phyloP scores from a whole-genome alignment of 2,797 vertebrate genomes.

The Danio albolineatus region DNA sequence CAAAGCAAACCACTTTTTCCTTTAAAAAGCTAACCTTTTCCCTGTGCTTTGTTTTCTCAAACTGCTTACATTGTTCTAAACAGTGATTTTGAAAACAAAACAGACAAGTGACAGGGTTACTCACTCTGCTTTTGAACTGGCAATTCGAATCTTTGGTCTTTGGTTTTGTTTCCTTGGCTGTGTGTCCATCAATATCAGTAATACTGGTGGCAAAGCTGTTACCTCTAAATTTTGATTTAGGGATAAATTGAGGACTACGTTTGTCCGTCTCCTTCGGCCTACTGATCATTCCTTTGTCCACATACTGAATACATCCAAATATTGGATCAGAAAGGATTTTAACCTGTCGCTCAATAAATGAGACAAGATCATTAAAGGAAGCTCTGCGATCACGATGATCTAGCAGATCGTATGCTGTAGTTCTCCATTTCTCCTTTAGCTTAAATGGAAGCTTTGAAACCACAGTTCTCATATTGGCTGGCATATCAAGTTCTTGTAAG shows the following conservation, averaged over 20 bases:
- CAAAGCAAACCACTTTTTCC: too few species aligned
- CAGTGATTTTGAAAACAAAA: neutral
- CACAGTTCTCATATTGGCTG: slow-evolving; percentile 19
- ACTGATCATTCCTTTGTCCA: too few species aligned
- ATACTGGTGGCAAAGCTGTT: too few species aligned
- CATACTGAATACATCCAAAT: slow-evolving; percentile 5
- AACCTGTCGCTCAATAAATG: neutral
- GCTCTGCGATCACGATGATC: neutral
- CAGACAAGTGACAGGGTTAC: neutral
- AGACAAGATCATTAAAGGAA: neutral
- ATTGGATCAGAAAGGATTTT: neutral
- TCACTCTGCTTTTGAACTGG: neutral
- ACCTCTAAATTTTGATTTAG: too few species aligned
- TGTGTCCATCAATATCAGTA: too few species aligned
- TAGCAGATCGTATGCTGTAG: slow-evolving; percentile 21
- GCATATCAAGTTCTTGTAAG: slow-evolving; percentile 40
- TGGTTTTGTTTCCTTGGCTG: too few species aligned
- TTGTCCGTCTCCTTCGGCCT: too few species aligned
- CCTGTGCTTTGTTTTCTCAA: slow-evolving; percentile 12
- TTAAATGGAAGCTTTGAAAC: slow-evolving; percentile 38
- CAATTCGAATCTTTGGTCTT: too few species aligned
- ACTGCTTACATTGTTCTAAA: slow-evolving; percentile 1
- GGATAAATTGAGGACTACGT: too few species aligned
- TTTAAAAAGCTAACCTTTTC: slow-evolving; percentile 29
- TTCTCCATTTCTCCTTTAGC: slow-evolving; percentile 39